phyloP scores from a whole-genome alignment of 2,888 invertebrate species.

The Drosophila nigricruria region DNA sequence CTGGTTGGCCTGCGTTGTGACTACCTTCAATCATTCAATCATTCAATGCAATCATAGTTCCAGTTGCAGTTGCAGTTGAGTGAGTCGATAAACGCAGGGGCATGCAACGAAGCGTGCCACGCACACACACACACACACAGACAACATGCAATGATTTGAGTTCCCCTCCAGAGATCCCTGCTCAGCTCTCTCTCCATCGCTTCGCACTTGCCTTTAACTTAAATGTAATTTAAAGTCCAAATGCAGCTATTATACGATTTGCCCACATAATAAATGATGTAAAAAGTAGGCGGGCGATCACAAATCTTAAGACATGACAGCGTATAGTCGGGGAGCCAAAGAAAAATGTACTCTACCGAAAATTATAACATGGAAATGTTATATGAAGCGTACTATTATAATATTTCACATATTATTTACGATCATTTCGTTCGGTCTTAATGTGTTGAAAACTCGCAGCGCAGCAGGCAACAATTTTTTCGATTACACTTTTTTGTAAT shows the following conservation, averaged over 20 bases:
- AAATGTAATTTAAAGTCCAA: constrained; percentile 59
- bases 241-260: constrained; percentile 57
- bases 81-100: constrained; percentile 62
- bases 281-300: constrained; percentile 61
- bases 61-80: constrained; percentile 58
- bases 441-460: constrained; percentile 34
- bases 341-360: constrained; percentile 36
- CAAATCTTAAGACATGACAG: constrained; percentile 9
- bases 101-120: constrained; percentile 73
- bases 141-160: constrained; percentile 33
- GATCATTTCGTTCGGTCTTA: constrained; percentile 11
- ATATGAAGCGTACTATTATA: constrained; percentile 35
- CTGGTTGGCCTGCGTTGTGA: constrained; percentile 22
- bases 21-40: constrained; percentile 55
- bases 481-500: constrained; percentile 12
- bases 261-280: constrained; percentile 78
- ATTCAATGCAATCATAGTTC: constrained; percentile 19
- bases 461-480: constrained; percentile 4
- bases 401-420: constrained; percentile 40
- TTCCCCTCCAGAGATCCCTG: background rate
- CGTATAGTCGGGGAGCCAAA: background rate
- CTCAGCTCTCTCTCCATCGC: background rate
- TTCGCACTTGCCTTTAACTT: constrained; percentile 25
- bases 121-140: constrained; percentile 29
- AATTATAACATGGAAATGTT: constrained; percentile 33